phyloP scores from a whole-genome alignment of 2,113 vertebrate species.

The Triplophysa rosa region DNA sequence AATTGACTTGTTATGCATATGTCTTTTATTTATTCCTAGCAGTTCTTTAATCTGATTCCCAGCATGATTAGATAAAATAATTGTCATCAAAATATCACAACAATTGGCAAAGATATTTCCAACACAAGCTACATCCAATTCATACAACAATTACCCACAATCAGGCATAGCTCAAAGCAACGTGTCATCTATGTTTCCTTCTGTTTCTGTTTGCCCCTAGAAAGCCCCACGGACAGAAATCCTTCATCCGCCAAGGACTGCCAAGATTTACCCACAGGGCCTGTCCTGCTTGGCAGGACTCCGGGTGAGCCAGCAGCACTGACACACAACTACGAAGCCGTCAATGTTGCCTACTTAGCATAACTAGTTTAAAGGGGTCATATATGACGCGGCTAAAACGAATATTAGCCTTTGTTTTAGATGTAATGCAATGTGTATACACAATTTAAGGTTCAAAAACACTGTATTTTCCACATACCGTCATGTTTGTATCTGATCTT shows the following conservation, averaged over 20 bases:
- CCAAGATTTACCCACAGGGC: constrained; percentile 56
- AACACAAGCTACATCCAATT: not conserved
- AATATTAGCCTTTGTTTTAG: too few relatives aligned
- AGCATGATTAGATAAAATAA: too few relatives aligned
- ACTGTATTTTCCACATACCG: too few relatives aligned
- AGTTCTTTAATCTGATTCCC: too few relatives aligned
- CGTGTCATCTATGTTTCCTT: constrained; percentile 14
- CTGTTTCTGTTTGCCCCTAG: constrained; percentile 32
- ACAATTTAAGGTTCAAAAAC: too few relatives aligned
- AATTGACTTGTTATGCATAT: not conserved
- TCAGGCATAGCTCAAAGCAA: constrained; percentile 3
- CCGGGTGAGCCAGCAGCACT: constrained; percentile 53
- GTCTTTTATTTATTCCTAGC: not conserved
- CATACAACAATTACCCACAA: constrained; percentile 38
- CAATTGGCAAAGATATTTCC: not conserved
- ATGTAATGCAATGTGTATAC: too few relatives aligned
- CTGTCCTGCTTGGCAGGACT: constrained; percentile 63
- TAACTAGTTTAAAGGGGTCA: not conserved
- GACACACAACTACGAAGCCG: constrained; percentile 43
- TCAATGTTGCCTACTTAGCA: constrained; percentile 34
- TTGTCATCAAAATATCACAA: too few relatives aligned
- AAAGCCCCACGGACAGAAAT: constrained; percentile 38
- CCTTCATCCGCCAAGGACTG: constrained; percentile 43
- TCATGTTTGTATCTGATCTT: too few relatives aligned
- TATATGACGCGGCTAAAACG: too few relatives aligned